Percentiles rank a stretch among this genome's conserved stretches.
Evolutionary conservation across 2,888 invertebrate genomes (phyloP).

Genomic region (Linnaemya vulpina): DNA sequence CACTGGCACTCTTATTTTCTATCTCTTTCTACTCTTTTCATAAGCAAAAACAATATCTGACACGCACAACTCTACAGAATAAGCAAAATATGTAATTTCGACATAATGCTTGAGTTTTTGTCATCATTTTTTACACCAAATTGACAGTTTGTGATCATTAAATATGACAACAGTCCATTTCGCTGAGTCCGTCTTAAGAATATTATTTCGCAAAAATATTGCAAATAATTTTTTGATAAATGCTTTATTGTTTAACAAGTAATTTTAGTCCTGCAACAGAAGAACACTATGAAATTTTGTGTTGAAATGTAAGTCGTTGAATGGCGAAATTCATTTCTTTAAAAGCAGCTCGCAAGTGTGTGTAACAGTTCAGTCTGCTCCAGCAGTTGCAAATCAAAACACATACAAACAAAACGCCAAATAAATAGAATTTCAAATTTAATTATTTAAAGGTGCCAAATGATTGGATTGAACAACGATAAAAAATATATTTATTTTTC

Average conservation of each 20-base stretch:
- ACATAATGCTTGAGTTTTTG: conserved; percentile 21
- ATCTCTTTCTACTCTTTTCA: background rate
- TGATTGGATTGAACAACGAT: background rate
- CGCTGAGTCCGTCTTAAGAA: background rate
- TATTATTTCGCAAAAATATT: background rate
- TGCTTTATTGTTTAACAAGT: background rate
- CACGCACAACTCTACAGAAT: background rate
- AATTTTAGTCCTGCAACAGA: conserved; percentile 11
- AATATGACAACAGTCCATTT: conserved; percentile 29
- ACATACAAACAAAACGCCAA: background rate
- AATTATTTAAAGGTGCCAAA: conserved; percentile 13
- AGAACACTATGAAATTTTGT: conserved; percentile 1
- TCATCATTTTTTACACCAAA: conserved; percentile 55
- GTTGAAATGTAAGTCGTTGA: conserved; percentile 77
- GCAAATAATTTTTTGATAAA: conserved; percentile 27
- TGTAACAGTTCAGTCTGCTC: conserved; percentile 7
- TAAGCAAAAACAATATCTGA: background rate
- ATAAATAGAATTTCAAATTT: background rate
- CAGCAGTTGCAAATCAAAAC: conserved; percentile 13
- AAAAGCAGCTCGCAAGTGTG: conserved; percentile 29
- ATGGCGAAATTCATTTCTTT: conserved; percentile 77
- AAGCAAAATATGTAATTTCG: conserved; percentile 37
- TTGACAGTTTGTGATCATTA: conserved; percentile 56
- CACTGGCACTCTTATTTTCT: background rate
- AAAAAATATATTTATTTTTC: background rate